Base-by-base conservation (phyloP, 2,888 invertebrate genomes). In the Napeogenes inachia region DNA sequence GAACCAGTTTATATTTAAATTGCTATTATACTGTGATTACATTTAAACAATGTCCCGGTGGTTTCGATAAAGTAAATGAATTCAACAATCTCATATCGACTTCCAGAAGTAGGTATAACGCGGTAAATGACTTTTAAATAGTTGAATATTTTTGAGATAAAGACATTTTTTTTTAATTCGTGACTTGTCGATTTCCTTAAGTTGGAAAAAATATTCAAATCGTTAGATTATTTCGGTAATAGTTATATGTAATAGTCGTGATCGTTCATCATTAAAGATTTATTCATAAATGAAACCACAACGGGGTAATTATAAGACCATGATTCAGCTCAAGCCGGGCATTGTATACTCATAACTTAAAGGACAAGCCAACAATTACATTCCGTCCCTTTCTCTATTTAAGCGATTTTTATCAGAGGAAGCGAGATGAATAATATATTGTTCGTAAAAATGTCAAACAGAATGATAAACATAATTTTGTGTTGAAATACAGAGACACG, bases 401-500 rank as follows among this genome's bases (percentile, higher is more conserved):
- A 62, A 57, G 57, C 64, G 70, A 69, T 75, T 66, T 64, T 66
- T 68, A 74, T 75, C 72, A 60, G 77, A 65, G 71, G 71, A 77
- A 82, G 74, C 72, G 80, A 79, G 83, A 79, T 71, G 73, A 68
- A 72, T 70, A 70, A 67, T 68, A 80, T 79, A 87, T 87, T 89
- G 87, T 89, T 86, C 84, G 81, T 83, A 84, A 85, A 85, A 87
- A 87, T 88, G 88, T 87, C 87, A 88, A 89, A 86, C 84, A 83
- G 85, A 87, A 89, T 89, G 89, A 89, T 88, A 87, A 87, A 88
- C 88, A 87, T 81, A 86, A 89, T 86, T 84, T 80, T 78, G 82
- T 86, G 87, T 86, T 84, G 84, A 85, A 88, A 87, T 77, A 77
- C 73, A 75, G 72, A 76, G 78, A 84, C 82, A 83, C 81, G 84